Percentiles rank a stretch among this genome's conserved stretches.
These are phyloP conservation scores for Paragorgia papillata DNA, from an alignment of 92 coral and sea anemone genomes.

Conservation along the genomic window DNA sequence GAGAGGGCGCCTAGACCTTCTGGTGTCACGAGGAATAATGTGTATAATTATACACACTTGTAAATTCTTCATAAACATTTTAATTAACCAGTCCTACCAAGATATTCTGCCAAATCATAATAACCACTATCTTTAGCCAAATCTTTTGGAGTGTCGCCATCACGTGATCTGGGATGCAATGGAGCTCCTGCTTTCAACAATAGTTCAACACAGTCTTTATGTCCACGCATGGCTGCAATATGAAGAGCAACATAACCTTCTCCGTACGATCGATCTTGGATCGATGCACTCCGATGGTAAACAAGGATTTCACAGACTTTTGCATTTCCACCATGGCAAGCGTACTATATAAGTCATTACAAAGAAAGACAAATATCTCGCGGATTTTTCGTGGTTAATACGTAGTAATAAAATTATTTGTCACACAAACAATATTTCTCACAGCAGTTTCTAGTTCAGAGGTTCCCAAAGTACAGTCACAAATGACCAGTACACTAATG, in stretches of 20 bases:
- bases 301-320: constrained; percentile 71
- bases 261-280: constrained; percentile 87
- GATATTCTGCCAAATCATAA: constrained; percentile 68
- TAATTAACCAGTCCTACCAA: constrained; percentile 82
- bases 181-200: constrained; percentile 91
- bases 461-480: too few relatives aligned
- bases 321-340: constrained; percentile 74
- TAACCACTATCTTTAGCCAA: constrained; percentile 84
- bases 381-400: too few relatives aligned
- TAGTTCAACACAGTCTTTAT: constrained; percentile 70
- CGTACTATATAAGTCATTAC: constrained; percentile 57
- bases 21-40: too few relatives aligned
- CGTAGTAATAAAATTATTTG: too few relatives aligned
- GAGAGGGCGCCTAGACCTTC: too few relatives aligned
- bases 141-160: constrained; percentile 96
- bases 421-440: too few relatives aligned
- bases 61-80: too few relatives aligned
- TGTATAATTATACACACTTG: too few relatives aligned
- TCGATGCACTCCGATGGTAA: constrained; percentile 72
- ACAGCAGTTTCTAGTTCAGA: too few relatives aligned
- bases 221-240: constrained; percentile 84
- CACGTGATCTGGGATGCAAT: constrained; percentile 83
- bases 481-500: too few relatives aligned
- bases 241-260: constrained; percentile 90
- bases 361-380: not conserved